Evolutionary conservation across 2,888 invertebrate species (phyloP).

Genomic region (Mechanitis mazaeus): DNA sequence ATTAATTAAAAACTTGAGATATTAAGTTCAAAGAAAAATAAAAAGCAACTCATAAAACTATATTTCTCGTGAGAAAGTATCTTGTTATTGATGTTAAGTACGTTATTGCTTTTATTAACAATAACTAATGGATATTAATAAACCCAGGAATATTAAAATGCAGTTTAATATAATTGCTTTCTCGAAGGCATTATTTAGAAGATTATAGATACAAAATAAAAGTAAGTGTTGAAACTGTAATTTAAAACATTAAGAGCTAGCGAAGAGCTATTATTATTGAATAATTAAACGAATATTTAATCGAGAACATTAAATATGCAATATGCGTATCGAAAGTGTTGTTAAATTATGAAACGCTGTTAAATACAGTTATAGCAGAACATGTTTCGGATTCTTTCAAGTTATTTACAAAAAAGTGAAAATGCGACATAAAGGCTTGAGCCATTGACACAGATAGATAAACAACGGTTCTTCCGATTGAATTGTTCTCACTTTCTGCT

Average conservation of each 20-base stretch:
- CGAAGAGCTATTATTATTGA: constrained; percentile 18
- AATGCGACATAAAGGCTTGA: constrained; percentile 37
- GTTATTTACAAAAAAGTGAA: constrained; percentile 62
- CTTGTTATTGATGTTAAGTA: neutral
- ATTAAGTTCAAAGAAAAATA: no score
- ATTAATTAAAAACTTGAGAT: no score
- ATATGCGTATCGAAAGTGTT: constrained; percentile 7
- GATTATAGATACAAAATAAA: constrained; percentile 7
- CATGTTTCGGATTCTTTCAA: constrained; percentile 33
- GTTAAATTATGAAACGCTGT: neutral
- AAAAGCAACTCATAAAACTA: neutral
- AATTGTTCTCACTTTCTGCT: constrained; percentile 10
- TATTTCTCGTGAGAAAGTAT: neutral
- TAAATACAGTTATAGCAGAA: neutral
- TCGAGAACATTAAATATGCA: constrained; percentile 13
- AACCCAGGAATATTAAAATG: neutral
- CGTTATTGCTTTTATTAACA: neutral
- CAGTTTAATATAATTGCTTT: constrained; percentile 1
- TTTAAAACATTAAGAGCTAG: constrained; percentile 7
- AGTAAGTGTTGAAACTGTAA: constrained; percentile 11
- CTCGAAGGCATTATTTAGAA: constrained; percentile 8
- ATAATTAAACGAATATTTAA: constrained; percentile 17
- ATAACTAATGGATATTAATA: neutral
- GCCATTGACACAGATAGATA: constrained; percentile 23
- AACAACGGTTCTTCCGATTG: constrained; percentile 15